Base-by-base conservation (phyloP, 2,797 vertebrate species). In the Mallotus villosus region DNA sequence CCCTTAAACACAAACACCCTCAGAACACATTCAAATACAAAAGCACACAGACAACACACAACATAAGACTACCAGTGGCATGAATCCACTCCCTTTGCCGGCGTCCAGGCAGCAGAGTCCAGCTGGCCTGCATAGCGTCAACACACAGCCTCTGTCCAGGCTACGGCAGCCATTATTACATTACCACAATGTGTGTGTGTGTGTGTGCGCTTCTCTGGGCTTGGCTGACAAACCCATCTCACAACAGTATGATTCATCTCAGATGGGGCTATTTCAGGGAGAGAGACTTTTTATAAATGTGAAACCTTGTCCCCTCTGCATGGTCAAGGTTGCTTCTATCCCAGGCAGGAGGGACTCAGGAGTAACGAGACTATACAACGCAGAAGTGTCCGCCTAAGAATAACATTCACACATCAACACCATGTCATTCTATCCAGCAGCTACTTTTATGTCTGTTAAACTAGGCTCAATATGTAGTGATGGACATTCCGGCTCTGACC, bases 111-210 rank as follows among this genome's bases (percentile, higher is more conserved):
- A 78, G 75, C 68, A 63, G 70, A 68, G 82, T 85, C 78, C 86
- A 86, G 90, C 80, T 87, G 88, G 84, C 79, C 85, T 85, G 87
- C 37, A 63, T 79, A 82, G 69, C 76, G 78, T 87, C 87, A 89
- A 87, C 86, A 89, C 81, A 24, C 80, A 79, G 82, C 77, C 79
- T 81, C 75, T 57, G 74, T 89, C 81, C 86, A 59, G 84, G 88
- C 89, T 84, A 81, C 86, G n/a, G 67, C 74, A 81, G 70, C 74
- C 74, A 85, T 90, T 87, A 88, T 85, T 89, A 82, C 82, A 84
- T 86, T 85, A 89, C 79, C 72, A 78, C 75, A 78, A 81, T 55
- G 24, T 51, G 24, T 53, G 14, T 63, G 17, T 63, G 14, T 63
- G 27, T 62, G 25, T 62, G 25, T 11, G 57, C 3, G n/a, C 11